Base-by-base conservation (phyloP, 2,113 vertebrate species). In the Philantomba maxwellii region DNA sequence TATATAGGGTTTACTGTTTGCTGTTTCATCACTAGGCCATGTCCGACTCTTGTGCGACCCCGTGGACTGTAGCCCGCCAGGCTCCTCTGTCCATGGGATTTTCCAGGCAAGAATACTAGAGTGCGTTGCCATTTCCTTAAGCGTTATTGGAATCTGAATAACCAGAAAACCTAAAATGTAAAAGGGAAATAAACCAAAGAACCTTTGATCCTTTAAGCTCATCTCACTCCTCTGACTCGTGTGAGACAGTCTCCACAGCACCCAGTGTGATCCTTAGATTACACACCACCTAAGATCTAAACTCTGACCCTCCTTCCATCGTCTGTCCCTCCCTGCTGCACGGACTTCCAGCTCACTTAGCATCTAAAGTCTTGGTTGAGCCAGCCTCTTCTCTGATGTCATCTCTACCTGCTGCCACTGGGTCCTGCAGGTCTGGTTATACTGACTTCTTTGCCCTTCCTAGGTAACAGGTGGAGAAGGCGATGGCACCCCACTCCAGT, bases 321-420 rank as follows among this genome's bases (percentile, higher is more conserved):
- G 3, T 15, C 28, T 4, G 4, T 28, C 3, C 6, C 3, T 51
- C 15, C 7, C 14, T 5, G 1, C 47, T 55, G 36, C 28, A 3
- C 0, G 6, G 45, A 36, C 7, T 55, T 47, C 10, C 45, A 47
- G 9, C 25, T 86, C 43, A 25, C 66, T 82, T 88, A 77, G 15
- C n/a, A 7, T 16, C 66, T 57, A 0, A 33, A 13, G 9, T 30
- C 19, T 58, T 60, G 51, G 17, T 30, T 28, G 5, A 14, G 9
- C 14, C 25, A 47, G 16, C 4, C 5, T 60, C 33, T 45, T 30
- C 39, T 55, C 58, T 55, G 3, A n/a, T 51, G 6, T 30, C 25
- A 6, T 51, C 33, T 89, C 33, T 66, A 36, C 39, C n/a, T n/a
- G 6, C 13, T 21, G 23, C 16, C 62, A 1, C 16, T 28, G 15